A percentile compares a stretch with the other conserved stretches of the same genome.
These are phyloP conservation scores for Drosophila putrida DNA, from an alignment of 2,888 invertebrate species.

Conservation along the genomic window DNA sequence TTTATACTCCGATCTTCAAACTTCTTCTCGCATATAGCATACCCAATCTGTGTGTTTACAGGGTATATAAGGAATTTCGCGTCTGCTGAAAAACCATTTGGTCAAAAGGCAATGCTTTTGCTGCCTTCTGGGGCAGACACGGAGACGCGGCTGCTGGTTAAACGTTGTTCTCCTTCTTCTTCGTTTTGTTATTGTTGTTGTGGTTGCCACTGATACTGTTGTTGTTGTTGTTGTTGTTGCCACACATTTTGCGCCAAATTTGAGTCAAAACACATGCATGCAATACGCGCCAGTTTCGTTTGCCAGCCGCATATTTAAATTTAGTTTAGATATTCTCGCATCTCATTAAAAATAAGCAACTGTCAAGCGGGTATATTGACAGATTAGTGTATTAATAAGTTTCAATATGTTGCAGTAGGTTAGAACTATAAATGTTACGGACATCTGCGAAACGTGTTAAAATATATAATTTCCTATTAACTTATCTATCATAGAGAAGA, in stretches of 20 bases:
- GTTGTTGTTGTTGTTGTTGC: conserved; percentile 40
- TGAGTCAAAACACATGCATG: conserved; percentile 60
- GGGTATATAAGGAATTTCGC: conserved; percentile 29
- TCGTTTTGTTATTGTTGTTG: conserved; percentile 25
- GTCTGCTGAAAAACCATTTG: conserved; percentile 49
- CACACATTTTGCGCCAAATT: conserved; percentile 64
- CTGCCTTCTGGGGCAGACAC: conserved; percentile 21
- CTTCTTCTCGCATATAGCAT: not conserved
- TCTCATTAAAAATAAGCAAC: not conserved
- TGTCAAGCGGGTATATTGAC: not conserved
- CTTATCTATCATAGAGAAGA: too few species aligned
- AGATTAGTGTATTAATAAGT: not conserved
- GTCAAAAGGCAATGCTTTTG: conserved; percentile 27
- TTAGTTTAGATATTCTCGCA: conserved; percentile 50
- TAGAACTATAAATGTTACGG: too few species aligned
- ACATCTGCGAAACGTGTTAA: too few species aligned
- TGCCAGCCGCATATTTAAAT: conserved; percentile 51
- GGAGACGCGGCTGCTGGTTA: conserved; percentile 21
- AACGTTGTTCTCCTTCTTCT: conserved; percentile 25
- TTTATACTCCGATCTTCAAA: too few species aligned
- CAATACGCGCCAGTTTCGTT: conserved; percentile 38
- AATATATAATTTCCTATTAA: too few species aligned
- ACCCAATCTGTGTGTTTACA: not conserved
- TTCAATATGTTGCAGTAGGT: not conserved
- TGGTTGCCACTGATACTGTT: conserved; percentile 7